Evolutionary conservation across 2,797 vertebrate genomes (phyloP), one percentile per base, ranked within the genome.

Genomic region (Anguilla marmorata): DNA sequence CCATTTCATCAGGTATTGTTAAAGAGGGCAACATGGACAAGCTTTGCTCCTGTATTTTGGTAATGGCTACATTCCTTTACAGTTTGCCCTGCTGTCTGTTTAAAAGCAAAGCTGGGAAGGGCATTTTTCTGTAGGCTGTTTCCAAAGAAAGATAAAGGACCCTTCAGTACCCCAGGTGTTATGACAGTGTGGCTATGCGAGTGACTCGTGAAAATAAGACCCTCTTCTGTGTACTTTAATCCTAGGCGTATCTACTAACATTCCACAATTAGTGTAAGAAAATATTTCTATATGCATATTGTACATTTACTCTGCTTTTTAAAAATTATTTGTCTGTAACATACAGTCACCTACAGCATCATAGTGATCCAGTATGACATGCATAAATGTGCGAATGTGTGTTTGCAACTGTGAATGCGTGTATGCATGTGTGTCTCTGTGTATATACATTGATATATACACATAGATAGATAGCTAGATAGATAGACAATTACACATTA

Each of bases 361-460:
- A 48, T 83, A 52, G 79, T 21, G 89, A 90, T 92, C 89, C 84
- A 87, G 83, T 58, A 52, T 85, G 76, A 89, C 90, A 90, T 91
- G 91, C 92, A 93, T 93, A 79, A 89, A 90, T 88, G 86, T 91
- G 84, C 91, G 92, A 94, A 93, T 93, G 92, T 94, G 88, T 89
- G 90, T 89, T 89, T 91, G 72, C 88, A 76, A 87, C 91, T 90
- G 87, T 60, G 52, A 85, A 88, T 82, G 91, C 86, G 89, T n/a
- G 74, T 76, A 89, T 58, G 87, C 90, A 91, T 85, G 54, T 88
- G 58, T 84, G 89, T 89, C 85, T 88, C 86, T 82, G 83, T 86
- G 84, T 89, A 24, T 86, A 89, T 48, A 52, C 48, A 50, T 19
- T 83, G 48, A 83, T 83, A 83, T 83, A 83, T 19, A 52, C 80